phyloP scores from a whole-genome alignment of 2,888 invertebrate genomes.

The Macrosiphum euphorbiae region DNA sequence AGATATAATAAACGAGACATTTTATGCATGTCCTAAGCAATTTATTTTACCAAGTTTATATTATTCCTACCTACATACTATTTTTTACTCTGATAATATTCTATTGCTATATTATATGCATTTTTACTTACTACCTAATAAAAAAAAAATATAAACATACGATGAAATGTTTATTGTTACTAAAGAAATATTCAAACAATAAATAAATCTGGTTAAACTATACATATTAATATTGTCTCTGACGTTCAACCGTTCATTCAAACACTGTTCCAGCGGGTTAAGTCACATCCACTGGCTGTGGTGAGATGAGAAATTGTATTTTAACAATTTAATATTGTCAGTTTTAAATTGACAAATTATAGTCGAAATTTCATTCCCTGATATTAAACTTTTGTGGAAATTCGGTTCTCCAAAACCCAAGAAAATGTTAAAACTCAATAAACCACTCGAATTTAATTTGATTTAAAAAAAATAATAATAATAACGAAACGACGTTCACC shows the following conservation, averaged over 20 bases:
- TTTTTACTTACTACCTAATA: not conserved
- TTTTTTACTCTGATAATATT: not conserved
- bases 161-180: not conserved
- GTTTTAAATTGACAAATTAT: not conserved
- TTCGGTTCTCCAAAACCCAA: not conserved
- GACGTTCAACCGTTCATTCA: not conserved
- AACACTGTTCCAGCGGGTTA: not conserved
- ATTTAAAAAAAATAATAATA: conserved; percentile 63
- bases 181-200: not conserved
- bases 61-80: not conserved
- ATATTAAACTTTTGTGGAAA: not conserved
- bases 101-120: not conserved
- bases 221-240: not conserved
- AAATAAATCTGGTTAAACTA: not conserved
- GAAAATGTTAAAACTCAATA: not conserved
- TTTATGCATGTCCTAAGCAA: not conserved
- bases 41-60: not conserved
- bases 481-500: not conserved
- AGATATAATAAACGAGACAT: not conserved
- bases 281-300: not conserved
- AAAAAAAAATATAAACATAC: not conserved
- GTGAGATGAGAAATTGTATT: not conserved
- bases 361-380: no score
- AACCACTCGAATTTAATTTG: not conserved
- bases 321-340: not conserved